A percentile compares a stretch with the other conserved stretches of the same genome.
Evolutionary conservation across 35 echinoderm and acorn worm species (phyloP).

Genomic region (Heliocidaris erythrogramma): DNA sequence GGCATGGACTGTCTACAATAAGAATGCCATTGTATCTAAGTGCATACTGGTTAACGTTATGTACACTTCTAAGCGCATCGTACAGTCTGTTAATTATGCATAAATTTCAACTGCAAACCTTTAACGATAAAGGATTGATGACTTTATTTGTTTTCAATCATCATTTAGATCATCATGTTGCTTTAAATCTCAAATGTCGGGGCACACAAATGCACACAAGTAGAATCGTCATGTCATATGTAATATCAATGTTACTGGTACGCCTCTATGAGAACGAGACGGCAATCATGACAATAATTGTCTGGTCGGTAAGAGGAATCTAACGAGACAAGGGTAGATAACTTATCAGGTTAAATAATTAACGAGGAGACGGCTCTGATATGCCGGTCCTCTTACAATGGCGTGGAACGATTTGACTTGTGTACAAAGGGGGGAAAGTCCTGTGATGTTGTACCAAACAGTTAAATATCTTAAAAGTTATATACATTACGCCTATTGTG

Average conservation of each 20-base stretch:
- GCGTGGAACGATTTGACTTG: too few species aligned
- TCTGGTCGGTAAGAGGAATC: not conserved
- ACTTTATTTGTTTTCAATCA: not conserved
- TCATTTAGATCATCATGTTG: not conserved
- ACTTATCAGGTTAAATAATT: not conserved
- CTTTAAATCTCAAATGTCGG: not conserved
- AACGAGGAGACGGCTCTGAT: too few species aligned
- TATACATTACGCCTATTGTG: too few species aligned
- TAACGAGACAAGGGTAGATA: not conserved
- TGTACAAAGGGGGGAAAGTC: too few species aligned
- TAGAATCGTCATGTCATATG: not conserved
- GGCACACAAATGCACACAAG: not conserved
- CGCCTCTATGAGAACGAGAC: not conserved
- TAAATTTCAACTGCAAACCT: not conserved
- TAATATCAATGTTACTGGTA: not conserved
- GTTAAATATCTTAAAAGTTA: too few species aligned
- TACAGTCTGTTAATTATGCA: not conserved
- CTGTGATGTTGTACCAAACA: too few species aligned
- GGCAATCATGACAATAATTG: too few species aligned
- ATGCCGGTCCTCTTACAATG: too few species aligned
- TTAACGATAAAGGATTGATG: not conserved
- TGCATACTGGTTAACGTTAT: not conserved
- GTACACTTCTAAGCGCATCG: not conserved
- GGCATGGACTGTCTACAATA: not conserved
- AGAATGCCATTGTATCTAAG: not conserved